Percentiles rank a stretch among this genome's conserved stretches.
phyloP scores from a whole-genome alignment of 2,888 invertebrate species.

The Malachius bipustulatus region DNA sequence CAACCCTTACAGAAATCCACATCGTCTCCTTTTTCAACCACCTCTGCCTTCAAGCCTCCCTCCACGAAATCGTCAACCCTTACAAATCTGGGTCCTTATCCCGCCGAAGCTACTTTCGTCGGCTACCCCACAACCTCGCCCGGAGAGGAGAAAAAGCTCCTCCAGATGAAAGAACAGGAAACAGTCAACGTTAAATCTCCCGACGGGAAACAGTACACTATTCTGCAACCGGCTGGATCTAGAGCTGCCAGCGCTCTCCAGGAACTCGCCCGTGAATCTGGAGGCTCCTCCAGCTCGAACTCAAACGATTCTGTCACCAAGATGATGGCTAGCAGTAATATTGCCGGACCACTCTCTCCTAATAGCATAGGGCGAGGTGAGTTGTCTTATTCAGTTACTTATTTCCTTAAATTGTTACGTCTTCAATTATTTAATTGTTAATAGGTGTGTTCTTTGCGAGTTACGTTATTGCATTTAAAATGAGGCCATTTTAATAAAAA shows the following conservation, averaged over 20 bases:
- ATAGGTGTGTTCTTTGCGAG: too few relatives aligned
- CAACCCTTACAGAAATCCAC: conserved; percentile 9
- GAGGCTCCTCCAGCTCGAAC: conserved; percentile 14
- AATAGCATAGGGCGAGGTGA: conserved; percentile 68
- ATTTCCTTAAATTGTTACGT: too few relatives aligned
- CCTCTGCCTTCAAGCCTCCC: conserved; percentile 69
- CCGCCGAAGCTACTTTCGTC: conserved; percentile 63
- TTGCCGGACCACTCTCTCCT: conserved; percentile 56
- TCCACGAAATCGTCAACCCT: conserved; percentile 35
- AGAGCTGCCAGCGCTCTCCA: conserved; percentile 72
- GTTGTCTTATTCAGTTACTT: too few relatives aligned
- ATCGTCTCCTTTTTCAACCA: conserved; percentile 55
- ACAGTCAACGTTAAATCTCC: conserved; percentile 32
- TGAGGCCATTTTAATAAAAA: too few relatives aligned
- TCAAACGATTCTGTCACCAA: conserved; percentile 36
- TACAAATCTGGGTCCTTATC: conserved; percentile 45
- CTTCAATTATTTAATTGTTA: too few relatives aligned
- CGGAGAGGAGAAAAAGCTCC: conserved; percentile 38
- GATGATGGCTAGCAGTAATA: conserved; percentile 32
- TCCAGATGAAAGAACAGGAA: conserved; percentile 36
- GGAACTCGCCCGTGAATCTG: conserved; percentile 52
- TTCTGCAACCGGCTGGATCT: conserved; percentile 74
- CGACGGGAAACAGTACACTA: conserved; percentile 71
- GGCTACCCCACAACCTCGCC: conserved; percentile 47
- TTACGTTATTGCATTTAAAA: too few relatives aligned